A percentile compares a stretch with the other conserved stretches of the same genome.
Evolutionary conservation across 2,113 vertebrate genomes (phyloP).

Genomic region (Amphilophus citrinellus): DNA sequence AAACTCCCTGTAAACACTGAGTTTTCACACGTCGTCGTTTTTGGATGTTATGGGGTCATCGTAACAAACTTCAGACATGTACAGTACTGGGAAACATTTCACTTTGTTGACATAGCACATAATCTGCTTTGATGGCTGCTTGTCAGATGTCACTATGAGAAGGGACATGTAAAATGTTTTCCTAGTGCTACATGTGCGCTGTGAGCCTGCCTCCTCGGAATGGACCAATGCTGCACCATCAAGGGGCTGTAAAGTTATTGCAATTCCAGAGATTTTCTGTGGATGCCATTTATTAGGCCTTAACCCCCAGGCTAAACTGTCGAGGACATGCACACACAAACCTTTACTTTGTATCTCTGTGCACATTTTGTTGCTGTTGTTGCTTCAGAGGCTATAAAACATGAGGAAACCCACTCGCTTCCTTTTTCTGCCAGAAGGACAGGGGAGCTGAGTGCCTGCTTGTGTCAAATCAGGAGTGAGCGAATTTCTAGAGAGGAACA

Average conservation of each 20-base stretch:
- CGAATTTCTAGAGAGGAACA: constrained; percentile 64
- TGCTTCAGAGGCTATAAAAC: constrained; percentile 14
- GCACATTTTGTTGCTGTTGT: neutral
- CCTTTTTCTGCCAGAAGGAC: constrained; percentile 19
- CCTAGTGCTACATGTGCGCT: constrained; percentile 20
- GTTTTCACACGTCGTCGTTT: neutral
- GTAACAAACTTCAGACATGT: constrained; percentile 2
- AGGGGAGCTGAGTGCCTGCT: constrained; percentile 31
- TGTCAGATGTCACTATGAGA: constrained; percentile 37
- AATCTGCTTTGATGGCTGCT: constrained; percentile 55
- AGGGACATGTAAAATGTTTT: constrained; percentile 34
- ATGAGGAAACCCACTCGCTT: constrained; percentile 22
- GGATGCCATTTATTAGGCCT: constrained; percentile 23
- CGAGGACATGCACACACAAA: neutral
- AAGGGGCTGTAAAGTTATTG: constrained; percentile 41
- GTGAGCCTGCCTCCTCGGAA: constrained; percentile 44
- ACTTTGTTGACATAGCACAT: constrained; percentile 32
- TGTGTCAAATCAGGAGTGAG: constrained; percentile 62
- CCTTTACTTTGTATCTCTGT: neutral
- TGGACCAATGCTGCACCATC: constrained; percentile 13
- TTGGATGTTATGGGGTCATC: constrained; percentile 3
- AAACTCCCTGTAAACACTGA: neutral
- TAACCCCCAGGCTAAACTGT: neutral
- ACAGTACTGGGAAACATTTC: constrained; percentile 2
- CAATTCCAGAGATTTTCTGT: constrained; percentile 49